phyloP scores from a whole-genome alignment of 1,140 invertebrate genomes.

The Delia radicum region DNA sequence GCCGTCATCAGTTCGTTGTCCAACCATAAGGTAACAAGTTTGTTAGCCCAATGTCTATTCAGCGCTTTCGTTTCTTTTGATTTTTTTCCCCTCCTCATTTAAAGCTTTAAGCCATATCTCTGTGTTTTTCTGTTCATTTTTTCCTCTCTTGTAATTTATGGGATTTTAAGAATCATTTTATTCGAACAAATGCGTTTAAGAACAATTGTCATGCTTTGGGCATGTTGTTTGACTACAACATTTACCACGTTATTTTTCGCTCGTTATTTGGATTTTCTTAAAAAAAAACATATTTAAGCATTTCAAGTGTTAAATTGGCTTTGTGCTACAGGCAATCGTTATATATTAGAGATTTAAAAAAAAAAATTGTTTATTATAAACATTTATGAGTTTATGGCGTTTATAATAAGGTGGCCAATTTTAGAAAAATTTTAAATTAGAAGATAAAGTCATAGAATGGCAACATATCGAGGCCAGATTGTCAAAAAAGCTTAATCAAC shows the following conservation, averaged over 20 bases:
- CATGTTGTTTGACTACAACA: slow-evolving; percentile 14
- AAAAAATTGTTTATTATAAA: not conserved
- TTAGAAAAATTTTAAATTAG: not conserved
- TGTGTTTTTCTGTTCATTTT: not conserved
- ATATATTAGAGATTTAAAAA: not conserved
- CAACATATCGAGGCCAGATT: not conserved
- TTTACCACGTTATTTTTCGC: not conserved
- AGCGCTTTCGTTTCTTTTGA: not conserved
- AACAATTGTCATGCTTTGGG: slow-evolving; percentile 19
- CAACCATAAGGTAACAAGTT: not conserved
- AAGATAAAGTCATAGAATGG: not conserved
- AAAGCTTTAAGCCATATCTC: not conserved
- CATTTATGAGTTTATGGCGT: not conserved
- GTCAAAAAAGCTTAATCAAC: not conserved
- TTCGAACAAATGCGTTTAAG: slow-evolving; percentile 20
- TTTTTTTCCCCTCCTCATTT: not conserved
- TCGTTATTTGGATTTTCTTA: not conserved
- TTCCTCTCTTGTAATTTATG: slow-evolving; percentile 8
- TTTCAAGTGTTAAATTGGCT: slow-evolving; percentile 21
- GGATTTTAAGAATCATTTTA: slow-evolving; percentile 20
- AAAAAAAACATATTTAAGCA: slow-evolving; percentile 7
- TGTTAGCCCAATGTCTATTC: no score
- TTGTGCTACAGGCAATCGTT: not conserved
- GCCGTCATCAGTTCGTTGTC: slow-evolving; percentile 1
- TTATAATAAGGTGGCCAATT: not conserved